Conservation (phyloP, 2,888 invertebrate species). For the Agonopterix arenella region DNA sequence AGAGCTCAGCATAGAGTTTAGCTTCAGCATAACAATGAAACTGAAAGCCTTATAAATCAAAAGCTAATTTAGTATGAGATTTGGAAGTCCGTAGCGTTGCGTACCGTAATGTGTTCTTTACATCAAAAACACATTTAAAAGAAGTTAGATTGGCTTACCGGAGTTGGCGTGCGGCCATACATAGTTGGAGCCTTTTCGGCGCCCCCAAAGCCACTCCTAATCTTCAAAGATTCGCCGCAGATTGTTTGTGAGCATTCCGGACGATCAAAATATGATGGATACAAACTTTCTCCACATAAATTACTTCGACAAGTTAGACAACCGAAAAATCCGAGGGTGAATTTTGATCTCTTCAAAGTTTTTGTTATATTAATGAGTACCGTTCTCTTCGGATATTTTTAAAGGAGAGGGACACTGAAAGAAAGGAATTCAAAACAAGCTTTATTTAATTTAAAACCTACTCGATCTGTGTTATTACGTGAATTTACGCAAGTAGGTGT, state of each 20-base stretch:
- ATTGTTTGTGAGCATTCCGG: conserved; percentile 67
- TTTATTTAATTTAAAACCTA: conserved; percentile 65
- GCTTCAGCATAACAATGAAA: conserved; percentile 21
- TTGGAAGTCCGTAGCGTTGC: conserved; percentile 53
- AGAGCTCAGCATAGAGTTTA: neutral
- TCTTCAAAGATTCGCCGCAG: conserved; percentile 66
- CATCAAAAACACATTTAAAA: conserved; percentile 77
- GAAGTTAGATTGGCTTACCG: conserved; percentile 76
- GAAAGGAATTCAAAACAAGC: conserved; percentile 64
- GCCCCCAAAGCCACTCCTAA: conserved; percentile 63
- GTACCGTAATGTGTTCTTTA: conserved; percentile 71
- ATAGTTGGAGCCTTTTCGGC: conserved; percentile 62
- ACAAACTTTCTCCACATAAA: conserved; percentile 42
- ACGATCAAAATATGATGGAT: conserved; percentile 64
- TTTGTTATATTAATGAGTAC: neutral
- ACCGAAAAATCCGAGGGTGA: neutral
- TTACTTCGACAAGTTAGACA: neutral
- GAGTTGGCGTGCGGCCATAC: conserved; percentile 70
- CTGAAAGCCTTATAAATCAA: conserved; percentile 61
- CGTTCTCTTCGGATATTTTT: too few relatives aligned
- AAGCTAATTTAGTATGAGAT: conserved; percentile 66
- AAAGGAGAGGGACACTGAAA: conserved; percentile 23
- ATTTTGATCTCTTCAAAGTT: neutral
- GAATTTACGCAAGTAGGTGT: conserved; percentile 49
- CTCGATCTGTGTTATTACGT: conserved; percentile 42